Conservation (phyloP, 2,888 invertebrate species). For the Lycaena phlaeas region DNA sequence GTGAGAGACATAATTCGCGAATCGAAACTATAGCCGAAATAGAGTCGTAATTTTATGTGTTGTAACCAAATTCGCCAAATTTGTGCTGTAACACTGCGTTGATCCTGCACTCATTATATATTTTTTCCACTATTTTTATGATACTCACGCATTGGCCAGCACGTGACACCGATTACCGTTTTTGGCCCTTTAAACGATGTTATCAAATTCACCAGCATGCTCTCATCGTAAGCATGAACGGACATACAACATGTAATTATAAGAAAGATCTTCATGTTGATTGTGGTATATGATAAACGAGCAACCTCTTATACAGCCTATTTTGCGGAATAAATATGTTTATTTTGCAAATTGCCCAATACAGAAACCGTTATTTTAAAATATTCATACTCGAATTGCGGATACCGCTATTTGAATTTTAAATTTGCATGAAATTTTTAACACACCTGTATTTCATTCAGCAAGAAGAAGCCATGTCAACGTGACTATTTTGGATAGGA, state of each 20-base stretch:
- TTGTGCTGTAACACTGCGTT: too few species aligned
- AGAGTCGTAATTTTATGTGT: too few species aligned
- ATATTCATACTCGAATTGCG: constrained; percentile 1
- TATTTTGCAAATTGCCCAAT: constrained; percentile 23
- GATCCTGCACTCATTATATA: too few species aligned
- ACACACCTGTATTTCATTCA: too few species aligned
- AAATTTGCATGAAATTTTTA: background rate
- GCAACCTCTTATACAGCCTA: constrained; percentile 4
- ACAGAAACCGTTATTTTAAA: constrained; percentile 8
- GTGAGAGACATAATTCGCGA: too few species aligned
- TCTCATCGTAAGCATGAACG: constrained; percentile 5
- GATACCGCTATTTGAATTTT: constrained; percentile 3
- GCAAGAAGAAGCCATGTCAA: too few species aligned
- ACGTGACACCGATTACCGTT: constrained; percentile 12
- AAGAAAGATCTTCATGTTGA: constrained; percentile 1
- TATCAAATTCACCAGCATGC: constrained; percentile 11
- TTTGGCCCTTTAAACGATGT: constrained; percentile 11
- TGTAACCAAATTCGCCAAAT: too few species aligned
- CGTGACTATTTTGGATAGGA: too few species aligned
- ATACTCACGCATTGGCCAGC: constrained; percentile 14
- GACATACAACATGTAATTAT: constrained; percentile 3
- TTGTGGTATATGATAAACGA: background rate
- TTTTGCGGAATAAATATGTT: constrained; percentile 19
- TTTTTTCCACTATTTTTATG: too few species aligned
- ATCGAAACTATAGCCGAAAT: too few species aligned